These are phyloP conservation scores for Laticauda colubrina DNA, from an alignment of 2,113 vertebrate genomes.

Conservation along the genomic window DNA sequence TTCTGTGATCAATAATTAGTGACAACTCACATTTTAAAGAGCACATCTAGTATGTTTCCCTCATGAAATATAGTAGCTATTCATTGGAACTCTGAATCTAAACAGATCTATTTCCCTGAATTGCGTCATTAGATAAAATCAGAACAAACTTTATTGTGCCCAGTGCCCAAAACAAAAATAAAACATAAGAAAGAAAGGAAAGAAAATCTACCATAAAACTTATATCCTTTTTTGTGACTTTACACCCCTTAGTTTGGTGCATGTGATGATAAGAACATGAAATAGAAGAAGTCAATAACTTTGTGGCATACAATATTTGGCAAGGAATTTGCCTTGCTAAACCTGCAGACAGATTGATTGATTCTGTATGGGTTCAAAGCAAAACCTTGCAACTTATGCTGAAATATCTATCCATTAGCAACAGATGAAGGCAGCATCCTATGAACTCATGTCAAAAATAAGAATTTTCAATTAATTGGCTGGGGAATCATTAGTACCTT, in stretches of 20 bases:
- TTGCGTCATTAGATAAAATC: neutral
- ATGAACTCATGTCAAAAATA: neutral
- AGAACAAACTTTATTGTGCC: neutral
- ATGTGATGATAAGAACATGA: neutral
- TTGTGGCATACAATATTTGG: neutral
- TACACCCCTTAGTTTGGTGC: neutral
- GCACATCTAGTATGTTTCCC: neutral
- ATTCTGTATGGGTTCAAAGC: neutral
- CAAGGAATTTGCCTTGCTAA: neutral
- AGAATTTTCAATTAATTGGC: neutral
- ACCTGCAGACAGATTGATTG: neutral
- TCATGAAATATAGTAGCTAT: neutral
- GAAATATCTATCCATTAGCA: neutral
- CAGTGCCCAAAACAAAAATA: neutral
- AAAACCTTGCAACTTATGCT: neutral
- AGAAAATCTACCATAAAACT: neutral
- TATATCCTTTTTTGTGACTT: neutral
- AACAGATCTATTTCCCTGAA: neutral
- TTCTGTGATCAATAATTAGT: neutral
- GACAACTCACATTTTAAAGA: neutral
- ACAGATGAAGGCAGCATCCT: neutral
- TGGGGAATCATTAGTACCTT: neutral
- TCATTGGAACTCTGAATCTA: neutral
- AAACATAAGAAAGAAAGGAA: neutral
- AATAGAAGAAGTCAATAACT: neutral